A percentile compares a stretch with the other conserved stretches of the same genome.
Conservation (phyloP, 1,140 invertebrate species). For the Bombus sibiricus region DNA sequence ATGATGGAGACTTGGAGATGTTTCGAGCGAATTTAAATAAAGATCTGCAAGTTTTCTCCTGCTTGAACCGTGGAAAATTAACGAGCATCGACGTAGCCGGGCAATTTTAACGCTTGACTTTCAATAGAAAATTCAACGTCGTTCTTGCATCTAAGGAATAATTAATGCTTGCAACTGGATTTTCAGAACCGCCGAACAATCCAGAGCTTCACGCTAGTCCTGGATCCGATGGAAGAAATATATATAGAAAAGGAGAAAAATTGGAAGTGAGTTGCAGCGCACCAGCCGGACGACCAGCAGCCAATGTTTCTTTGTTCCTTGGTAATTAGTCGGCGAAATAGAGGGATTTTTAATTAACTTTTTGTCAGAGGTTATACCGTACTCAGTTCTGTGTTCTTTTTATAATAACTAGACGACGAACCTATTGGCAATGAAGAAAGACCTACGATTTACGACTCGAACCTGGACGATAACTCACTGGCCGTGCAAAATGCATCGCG, state of each 20-base stretch:
- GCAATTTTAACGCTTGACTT: neutral
- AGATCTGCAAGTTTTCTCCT: neutral
- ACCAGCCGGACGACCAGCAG: slow-evolving; percentile 86
- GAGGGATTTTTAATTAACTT: neutral
- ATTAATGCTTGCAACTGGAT: slow-evolving; percentile 30
- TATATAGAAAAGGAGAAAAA: slow-evolving; percentile 84
- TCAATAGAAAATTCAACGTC: neutral
- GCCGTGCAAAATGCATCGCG: slow-evolving; percentile 86
- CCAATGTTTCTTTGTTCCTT: slow-evolving; percentile 88
- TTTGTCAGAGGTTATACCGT: neutral
- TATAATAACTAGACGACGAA: slow-evolving; percentile 83
- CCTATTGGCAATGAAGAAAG: slow-evolving; percentile 84
- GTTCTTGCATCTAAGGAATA: neutral
- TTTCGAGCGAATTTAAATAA: slow-evolving; percentile 37
- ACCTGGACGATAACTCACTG: slow-evolving; percentile 72
- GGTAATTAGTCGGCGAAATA: slow-evolving; percentile 75
- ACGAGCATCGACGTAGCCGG: neutral
- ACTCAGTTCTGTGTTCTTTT: neutral
- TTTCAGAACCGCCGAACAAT: slow-evolving; percentile 84
- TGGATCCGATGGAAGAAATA: slow-evolving; percentile 75
- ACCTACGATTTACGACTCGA: slow-evolving; percentile 80
- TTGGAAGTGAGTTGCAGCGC: slow-evolving; percentile 87
- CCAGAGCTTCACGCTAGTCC: slow-evolving; percentile 84
- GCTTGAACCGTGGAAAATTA: neutral
- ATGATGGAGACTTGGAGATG: neutral